Percentiles rank a stretch among this genome's conserved stretches.
Conservation (phyloP, 2,888 invertebrate species). For the Perithous albicinctus region DNA sequence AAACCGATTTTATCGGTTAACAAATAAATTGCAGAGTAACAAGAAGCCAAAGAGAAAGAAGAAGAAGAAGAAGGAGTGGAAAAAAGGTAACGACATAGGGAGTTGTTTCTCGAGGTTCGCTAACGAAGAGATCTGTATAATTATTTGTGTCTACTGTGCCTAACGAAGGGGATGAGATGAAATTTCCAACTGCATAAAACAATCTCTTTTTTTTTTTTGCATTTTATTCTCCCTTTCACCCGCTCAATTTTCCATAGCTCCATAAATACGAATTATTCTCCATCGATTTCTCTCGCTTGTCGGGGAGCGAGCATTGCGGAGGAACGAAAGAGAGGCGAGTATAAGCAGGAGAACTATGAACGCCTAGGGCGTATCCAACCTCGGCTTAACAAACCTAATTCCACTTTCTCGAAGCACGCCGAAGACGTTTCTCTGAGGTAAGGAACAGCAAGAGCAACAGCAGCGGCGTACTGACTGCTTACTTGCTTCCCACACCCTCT, state of each 20-base stretch:
- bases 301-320: conserved; percentile 21
- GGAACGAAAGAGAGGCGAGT: not conserved
- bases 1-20: not conserved
- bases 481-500: conserved; percentile 9
- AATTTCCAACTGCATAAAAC: conserved; percentile 28
- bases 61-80: not conserved
- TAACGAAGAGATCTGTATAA: conserved; percentile 46
- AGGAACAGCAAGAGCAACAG: conserved; percentile 35
- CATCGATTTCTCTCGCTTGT: conserved; percentile 40
- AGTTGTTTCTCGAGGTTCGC: conserved; percentile 10
- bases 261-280: conserved; percentile 54
- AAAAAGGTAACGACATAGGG: not conserved
- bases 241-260: conserved; percentile 8
- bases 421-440: conserved; percentile 21
- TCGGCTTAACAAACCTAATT: conserved; percentile 58
- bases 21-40: not conserved
- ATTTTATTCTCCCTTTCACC: not conserved
- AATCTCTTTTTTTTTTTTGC: no score
- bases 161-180: conserved; percentile 28
- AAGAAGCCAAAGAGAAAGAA: not conserved
- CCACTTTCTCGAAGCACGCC: conserved; percentile 45
- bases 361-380: conserved; percentile 49
- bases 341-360: conserved; percentile 25
- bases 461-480: conserved; percentile 11
- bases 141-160: conserved; percentile 41